Evolutionary conservation across 2,888 invertebrate genomes (phyloP).

Genomic region (Drosophila meridiana): DNA sequence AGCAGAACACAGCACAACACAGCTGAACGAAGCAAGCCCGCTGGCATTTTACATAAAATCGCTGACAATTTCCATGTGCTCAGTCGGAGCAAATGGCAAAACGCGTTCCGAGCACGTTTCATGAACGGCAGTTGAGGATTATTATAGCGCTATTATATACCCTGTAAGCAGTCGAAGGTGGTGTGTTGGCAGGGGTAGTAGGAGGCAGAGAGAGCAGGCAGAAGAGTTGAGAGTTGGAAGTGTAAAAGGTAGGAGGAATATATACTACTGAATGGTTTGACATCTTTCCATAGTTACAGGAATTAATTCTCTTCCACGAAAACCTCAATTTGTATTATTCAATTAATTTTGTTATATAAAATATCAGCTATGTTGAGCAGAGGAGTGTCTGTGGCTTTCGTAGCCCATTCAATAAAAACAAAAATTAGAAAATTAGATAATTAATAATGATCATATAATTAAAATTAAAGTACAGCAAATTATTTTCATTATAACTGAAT

Average conservation of each 20-base stretch:
- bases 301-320: not conserved
- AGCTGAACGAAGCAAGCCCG: constrained; percentile 26
- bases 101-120: constrained; percentile 44
- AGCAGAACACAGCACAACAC: constrained; percentile 19
- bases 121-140: constrained; percentile 20
- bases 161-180: not conserved
- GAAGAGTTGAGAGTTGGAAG: not conserved
- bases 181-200: not conserved
- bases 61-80: constrained; percentile 24
- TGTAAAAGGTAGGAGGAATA: not conserved
- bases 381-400: too few species aligned
- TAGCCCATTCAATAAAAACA: too few species aligned
- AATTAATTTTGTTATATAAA: too few species aligned
- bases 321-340: too few species aligned
- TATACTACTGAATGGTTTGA: not conserved
- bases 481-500: too few species aligned
- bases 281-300: too few species aligned
- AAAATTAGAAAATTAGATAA: too few species aligned
- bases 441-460: too few species aligned
- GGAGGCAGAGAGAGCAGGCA: too few species aligned
- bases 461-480: too few species aligned
- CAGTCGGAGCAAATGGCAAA: constrained; percentile 15
- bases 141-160: constrained; percentile 14
- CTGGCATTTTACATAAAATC: constrained; percentile 55
- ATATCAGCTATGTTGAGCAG: too few species aligned